A percentile compares a stretch with the other conserved stretches of the same genome.
Evolutionary conservation across 2,888 invertebrate genomes (phyloP).

Genomic region (Chrysotoxum bicinctum): DNA sequence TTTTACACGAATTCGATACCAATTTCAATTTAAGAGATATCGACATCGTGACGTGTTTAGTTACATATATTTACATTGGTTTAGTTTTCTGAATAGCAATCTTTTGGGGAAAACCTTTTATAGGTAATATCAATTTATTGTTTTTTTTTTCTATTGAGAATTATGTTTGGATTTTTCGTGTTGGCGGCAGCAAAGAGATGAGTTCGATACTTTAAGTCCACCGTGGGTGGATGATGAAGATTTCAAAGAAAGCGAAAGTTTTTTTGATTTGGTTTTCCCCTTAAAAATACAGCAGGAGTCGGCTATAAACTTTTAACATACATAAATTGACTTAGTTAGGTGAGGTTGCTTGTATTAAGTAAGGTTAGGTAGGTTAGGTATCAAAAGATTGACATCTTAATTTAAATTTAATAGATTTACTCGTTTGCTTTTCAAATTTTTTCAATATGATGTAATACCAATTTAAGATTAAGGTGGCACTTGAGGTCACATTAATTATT

Average conservation of each 20-base stretch:
- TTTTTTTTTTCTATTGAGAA: not conserved
- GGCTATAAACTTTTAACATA: not conserved
- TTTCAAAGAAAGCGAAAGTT: slow-evolving; percentile 57
- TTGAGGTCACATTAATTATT: slow-evolving; percentile 24
- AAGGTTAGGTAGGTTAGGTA: slow-evolving; percentile 30
- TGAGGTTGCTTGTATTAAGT: not conserved
- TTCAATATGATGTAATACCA: slow-evolving; percentile 37
- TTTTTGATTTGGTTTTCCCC: slow-evolving; percentile 39
- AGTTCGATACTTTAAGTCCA: slow-evolving; percentile 15
- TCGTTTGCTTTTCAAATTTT: slow-evolving; percentile 29
- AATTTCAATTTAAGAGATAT: slow-evolving; percentile 42
- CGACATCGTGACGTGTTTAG: slow-evolving; percentile 45
- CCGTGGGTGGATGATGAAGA: slow-evolving; percentile 42
- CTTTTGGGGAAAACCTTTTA: slow-evolving; percentile 19
- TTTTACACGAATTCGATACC: slow-evolving; percentile 51
- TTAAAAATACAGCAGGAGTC: slow-evolving; percentile 15
- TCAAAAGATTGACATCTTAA: slow-evolving; percentile 47
- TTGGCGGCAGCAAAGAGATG: slow-evolving; percentile 35
- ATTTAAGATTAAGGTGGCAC: slow-evolving; percentile 40
- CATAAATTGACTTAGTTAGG: slow-evolving; percentile 9
- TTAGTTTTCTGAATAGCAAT: not conserved
- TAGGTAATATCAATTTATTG: not conserved
- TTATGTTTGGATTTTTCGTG: slow-evolving; percentile 31
- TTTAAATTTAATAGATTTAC: slow-evolving; percentile 53
- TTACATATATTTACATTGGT: not conserved